Percentiles rank a stretch among this genome's conserved stretches.
These are phyloP conservation scores for Mugil cephalus DNA, from an alignment of 2,113 vertebrate genomes.

Conservation along the genomic window DNA sequence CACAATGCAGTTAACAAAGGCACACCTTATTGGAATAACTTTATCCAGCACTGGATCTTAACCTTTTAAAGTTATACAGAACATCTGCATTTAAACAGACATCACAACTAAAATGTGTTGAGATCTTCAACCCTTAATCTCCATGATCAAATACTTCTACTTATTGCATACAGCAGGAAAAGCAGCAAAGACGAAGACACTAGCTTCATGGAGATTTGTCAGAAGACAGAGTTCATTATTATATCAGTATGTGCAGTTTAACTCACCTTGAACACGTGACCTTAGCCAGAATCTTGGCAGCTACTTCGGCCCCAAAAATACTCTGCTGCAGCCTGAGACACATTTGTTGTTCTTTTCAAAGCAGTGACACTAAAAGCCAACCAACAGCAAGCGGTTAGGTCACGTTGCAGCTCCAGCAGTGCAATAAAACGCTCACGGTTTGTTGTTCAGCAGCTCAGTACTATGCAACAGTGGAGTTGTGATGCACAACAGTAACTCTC, in stretches of 20 bases:
- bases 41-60: conserved; percentile 3
- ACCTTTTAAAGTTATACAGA: not conserved
- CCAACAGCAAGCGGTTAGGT: not conserved
- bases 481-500: conserved; percentile 3
- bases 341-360: conserved; percentile 2
- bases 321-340: conserved; percentile 23
- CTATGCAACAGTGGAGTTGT: conserved; percentile 41
- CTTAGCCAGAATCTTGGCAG: conserved; percentile 21
- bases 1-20: conserved; percentile 2
- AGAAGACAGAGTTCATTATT: not conserved
- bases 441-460: conserved; percentile 11
- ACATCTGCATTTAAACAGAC: not conserved
- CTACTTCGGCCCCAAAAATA: conserved; percentile 38
- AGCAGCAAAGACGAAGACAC: not conserved
- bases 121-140: not conserved
- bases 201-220: not conserved
- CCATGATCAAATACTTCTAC: not conserved
- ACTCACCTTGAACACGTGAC: conserved; percentile 12
- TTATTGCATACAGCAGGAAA: not conserved
- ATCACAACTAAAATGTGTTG: not conserved
- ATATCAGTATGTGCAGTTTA: not conserved
- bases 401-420: conserved; percentile 12
- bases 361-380: conserved; percentile 12
- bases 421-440: conserved; percentile 14
- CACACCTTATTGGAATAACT: conserved; percentile 1